Evolutionary conservation across 2,113 vertebrate species (phyloP).

Genomic region (Antechinus flavipes): DNA sequence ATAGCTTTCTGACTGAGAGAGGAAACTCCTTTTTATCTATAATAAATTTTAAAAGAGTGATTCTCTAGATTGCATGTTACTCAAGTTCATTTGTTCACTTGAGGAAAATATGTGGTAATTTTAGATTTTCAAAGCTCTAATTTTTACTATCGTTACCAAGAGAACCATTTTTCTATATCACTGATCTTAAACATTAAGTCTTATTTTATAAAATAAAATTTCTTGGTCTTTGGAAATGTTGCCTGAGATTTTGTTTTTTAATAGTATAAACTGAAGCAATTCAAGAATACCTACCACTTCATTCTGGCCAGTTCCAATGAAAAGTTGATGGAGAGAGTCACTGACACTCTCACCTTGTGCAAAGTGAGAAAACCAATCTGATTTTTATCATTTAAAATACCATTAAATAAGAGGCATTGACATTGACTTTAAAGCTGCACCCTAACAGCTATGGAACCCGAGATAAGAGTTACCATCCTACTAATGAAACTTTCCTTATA

Average conservation of each 20-base stretch:
- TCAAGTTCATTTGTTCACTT: not conserved
- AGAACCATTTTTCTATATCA: not conserved
- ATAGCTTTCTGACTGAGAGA: not conserved
- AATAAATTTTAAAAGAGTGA: not conserved
- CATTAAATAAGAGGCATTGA: not conserved
- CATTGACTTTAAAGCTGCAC: not conserved
- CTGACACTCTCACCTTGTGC: not conserved
- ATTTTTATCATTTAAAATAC: not conserved
- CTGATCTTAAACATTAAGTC: not conserved
- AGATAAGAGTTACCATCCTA: not conserved
- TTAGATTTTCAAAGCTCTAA: not conserved
- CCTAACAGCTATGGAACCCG: not conserved
- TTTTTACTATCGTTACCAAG: not conserved
- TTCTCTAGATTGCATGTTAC: not conserved
- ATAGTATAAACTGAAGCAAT: not conserved
- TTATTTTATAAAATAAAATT: not conserved
- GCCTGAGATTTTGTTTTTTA: not conserved
- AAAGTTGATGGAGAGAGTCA: too few species aligned
- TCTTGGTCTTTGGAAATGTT: not conserved
- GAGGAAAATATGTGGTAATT: not conserved
- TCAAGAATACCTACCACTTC: not conserved
- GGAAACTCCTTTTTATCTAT: not conserved
- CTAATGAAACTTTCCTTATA: not conserved
- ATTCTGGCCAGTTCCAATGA: too few species aligned
- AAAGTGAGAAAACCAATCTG: not conserved